A percentile compares a stretch with the other conserved stretches of the same genome.
Evolutionary conservation across 2,113 vertebrate species (phyloP).

Genomic region (Erythrocercus mccallii): DNA sequence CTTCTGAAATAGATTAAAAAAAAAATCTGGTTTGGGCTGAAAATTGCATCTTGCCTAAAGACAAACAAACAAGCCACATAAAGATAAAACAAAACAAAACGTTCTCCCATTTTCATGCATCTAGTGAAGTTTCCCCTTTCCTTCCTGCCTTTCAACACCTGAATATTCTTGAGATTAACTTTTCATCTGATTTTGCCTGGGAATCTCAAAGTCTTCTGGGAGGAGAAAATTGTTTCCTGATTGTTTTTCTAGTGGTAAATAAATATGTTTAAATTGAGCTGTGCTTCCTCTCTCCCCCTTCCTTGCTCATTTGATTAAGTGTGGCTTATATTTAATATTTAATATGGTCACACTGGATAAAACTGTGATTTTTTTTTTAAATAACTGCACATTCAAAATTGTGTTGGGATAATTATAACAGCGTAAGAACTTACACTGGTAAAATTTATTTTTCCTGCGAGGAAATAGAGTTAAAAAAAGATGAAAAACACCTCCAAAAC

Average conservation of each 20-base stretch:
- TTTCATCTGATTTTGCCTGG: not conserved
- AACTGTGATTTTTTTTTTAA: not conserved
- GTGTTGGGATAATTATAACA: not conserved
- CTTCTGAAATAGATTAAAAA: not conserved
- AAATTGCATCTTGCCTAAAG: not conserved
- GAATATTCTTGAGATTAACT: not conserved
- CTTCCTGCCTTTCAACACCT: slow-evolving; percentile 4
- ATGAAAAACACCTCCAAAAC: not conserved
- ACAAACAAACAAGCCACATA: not conserved
- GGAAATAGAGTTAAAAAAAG: not conserved
- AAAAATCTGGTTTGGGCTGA: not conserved
- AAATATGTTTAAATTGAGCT: slow-evolving; percentile 9
- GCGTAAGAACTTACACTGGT: not conserved
- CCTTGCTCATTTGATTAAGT: slow-evolving; percentile 2
- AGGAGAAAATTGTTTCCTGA: slow-evolving; percentile 17
- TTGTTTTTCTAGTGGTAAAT: slow-evolving; percentile 8
- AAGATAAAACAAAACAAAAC: not conserved
- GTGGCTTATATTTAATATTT: slow-evolving; percentile 4
- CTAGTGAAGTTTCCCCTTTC: not conserved
- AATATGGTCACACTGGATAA: not conserved
- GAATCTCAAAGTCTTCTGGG: slow-evolving; percentile 16
- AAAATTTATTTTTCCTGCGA: not conserved
- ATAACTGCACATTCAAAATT: not conserved
- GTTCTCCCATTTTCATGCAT: not conserved
- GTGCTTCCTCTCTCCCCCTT: slow-evolving; percentile 17